Evolutionary conservation across 1,140 invertebrate genomes (phyloP).

Genomic region (Hypothenemus hampei): DNA sequence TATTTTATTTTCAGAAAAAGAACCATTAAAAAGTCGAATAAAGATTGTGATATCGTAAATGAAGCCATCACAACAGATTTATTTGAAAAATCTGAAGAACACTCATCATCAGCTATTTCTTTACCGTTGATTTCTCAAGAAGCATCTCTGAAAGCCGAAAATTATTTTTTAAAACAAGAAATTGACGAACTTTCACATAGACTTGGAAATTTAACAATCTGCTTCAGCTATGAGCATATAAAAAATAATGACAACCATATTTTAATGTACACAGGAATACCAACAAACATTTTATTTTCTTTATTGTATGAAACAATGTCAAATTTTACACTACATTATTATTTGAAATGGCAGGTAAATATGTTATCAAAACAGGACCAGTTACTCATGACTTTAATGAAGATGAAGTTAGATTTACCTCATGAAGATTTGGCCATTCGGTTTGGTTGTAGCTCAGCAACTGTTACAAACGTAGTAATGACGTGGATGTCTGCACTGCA

Average conservation of each 20-base stretch:
- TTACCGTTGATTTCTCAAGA: conserved; percentile 2
- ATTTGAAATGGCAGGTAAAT: conserved; percentile 25
- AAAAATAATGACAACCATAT: conserved; percentile 22
- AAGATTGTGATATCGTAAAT: too few relatives aligned
- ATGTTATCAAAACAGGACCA: conserved; percentile 30
- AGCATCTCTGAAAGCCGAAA: conserved; percentile 20
- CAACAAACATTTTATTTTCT: conserved; percentile 24
- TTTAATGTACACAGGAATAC: conserved; percentile 29
- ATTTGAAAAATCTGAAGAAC: background rate
- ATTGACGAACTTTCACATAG: conserved; percentile 13
- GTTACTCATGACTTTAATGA: conserved; percentile 33
- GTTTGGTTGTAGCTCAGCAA: conserved; percentile 21
- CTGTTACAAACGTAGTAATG: conserved; percentile 30
- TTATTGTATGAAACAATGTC: conserved; percentile 16
- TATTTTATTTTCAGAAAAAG: too few relatives aligned
- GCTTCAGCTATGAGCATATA: conserved; percentile 24
- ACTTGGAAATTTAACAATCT: conserved; percentile 3
- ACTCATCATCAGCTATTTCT: background rate
- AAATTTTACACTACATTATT: conserved; percentile 27
- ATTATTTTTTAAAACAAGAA: conserved; percentile 22
- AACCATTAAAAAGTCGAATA: too few relatives aligned
- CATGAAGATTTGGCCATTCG: too few relatives aligned
- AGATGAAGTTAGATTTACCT: conserved; percentile 27
- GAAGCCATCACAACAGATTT: background rate
- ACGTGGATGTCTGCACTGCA: conserved; percentile 33